Base-by-base conservation (phyloP, 2,797 vertebrate species). In the Melanotaenia nigrans region DNA sequence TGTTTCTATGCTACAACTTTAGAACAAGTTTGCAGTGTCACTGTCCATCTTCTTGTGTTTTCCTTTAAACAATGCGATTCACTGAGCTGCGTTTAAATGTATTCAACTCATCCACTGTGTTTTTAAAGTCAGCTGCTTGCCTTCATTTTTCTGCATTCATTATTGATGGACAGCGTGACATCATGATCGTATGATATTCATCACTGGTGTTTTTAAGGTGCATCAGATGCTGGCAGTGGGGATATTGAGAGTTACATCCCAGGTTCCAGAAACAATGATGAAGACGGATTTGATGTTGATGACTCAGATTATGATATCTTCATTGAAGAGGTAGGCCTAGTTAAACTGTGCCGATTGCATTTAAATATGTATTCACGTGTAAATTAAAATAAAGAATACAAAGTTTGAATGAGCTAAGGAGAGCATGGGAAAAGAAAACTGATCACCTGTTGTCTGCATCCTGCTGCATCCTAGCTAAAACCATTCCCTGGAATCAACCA, bases 271-370 rank as follows among this genome's bases (percentile, higher is more conserved):
- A 82, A 66, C 60, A 88, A 88, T 63, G 96, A 96, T 36, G 96
- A 96, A 0, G 96, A 96, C 18, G 92, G 91, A 33, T 95, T 95
- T 64, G 94, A 93, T 59, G 75, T 95, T 0, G 97, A 98, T 30
- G 96, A 97, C 84, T 96, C 96, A 0, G 96, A 98, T 85, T 95
- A 97, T 13, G 97, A 97, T 75, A 81, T 97, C 65, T 96, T 96
- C 73, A 96, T 97, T 63, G 96, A 98, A 77, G 96, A 98, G 95
- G 97, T 98, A 40, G 1, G 82, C 78, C 67, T 7, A 18, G 24
- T 13, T 42, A 18, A 42, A 18, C 25, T 61, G 59, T 20, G 24
- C 40, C 4, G 22, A 4, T 20, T 33, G 18, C 10, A 58, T 10
- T 28, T 58, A 11, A 10, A 30, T n/a, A 58, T n/a, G 9, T n/a